A percentile compares a stretch with the other conserved stretches of the same genome.
These are phyloP conservation scores for Peromyscus eremicus DNA, from an alignment of 2,797 vertebrate genomes.

Conservation along the genomic window DNA sequence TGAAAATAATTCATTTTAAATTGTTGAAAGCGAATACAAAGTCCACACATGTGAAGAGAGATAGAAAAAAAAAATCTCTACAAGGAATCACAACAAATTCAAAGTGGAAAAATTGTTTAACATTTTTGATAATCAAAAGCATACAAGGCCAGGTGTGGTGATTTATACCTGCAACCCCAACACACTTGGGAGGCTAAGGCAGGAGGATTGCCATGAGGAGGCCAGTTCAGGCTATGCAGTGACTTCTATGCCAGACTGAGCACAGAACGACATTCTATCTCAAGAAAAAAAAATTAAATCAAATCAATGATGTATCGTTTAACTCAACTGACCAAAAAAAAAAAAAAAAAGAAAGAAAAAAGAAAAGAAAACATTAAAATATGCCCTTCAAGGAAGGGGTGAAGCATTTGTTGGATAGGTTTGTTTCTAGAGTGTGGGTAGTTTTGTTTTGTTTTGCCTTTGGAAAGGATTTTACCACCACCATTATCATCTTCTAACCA, in stretches of 20 bases:
- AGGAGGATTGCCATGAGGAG: not conserved
- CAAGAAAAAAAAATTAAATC: not conserved
- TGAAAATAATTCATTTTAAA: slow-evolving; percentile 43
- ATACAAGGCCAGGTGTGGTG: not conserved
- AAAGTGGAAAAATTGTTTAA: slow-evolving; percentile 13
- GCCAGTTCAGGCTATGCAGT: not conserved
- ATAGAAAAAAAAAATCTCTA: not conserved
- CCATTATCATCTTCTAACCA: slow-evolving; percentile 64
- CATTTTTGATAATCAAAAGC: not conserved
- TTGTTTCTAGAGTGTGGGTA: not conserved
- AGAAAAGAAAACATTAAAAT: not conserved
- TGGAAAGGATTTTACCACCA: slow-evolving; percentile 56
- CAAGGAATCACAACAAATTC: not conserved
- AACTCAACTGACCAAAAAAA: slow-evolving; percentile 51
- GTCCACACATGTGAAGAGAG: not conserved
- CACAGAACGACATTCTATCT: not conserved
- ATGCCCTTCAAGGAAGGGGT: not conserved
- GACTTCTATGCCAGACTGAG: not conserved
- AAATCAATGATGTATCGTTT: not conserved
- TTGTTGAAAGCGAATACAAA: slow-evolving; percentile 16
- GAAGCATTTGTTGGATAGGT: not conserved
- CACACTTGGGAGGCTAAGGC: not conserved
- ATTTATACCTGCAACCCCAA: not conserved
- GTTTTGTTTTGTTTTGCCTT: not conserved
- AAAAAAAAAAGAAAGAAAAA: not conserved